Conservation (phyloP, 2,888 invertebrate species). For the Napeogenes sylphis region DNA sequence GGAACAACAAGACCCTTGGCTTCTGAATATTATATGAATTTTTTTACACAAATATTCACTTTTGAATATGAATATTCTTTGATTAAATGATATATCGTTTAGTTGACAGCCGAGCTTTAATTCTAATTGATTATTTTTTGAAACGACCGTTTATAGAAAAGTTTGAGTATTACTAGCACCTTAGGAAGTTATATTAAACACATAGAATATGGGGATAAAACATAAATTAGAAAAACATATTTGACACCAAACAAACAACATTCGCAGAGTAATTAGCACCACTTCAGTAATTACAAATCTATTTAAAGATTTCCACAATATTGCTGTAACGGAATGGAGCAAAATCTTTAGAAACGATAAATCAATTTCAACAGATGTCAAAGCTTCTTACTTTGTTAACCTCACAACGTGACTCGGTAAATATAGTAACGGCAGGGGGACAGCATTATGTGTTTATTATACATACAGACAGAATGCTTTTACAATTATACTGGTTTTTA, state of each 20-base stretch:
- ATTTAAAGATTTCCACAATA: slow-evolving; percentile 10
- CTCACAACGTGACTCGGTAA: neutral
- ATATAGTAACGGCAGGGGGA: neutral
- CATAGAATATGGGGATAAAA: no score
- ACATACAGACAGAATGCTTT: neutral
- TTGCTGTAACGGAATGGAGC: slow-evolving; percentile 20
- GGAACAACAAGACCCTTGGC: slow-evolving; percentile 30
- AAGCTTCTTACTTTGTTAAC: slow-evolving; percentile 24
- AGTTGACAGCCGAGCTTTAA: slow-evolving; percentile 19
- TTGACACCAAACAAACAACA: no score
- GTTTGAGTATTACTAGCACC: no score
- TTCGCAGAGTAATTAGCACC: neutral
- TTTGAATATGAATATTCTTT: slow-evolving; percentile 29
- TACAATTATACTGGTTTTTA: no score
- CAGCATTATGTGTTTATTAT: neutral
- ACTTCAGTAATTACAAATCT: neutral
- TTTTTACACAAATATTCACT: slow-evolving; percentile 26
- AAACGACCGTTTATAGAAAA: neutral
- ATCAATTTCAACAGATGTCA: slow-evolving; percentile 34
- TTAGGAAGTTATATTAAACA: no score
- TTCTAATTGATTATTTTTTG: slow-evolving; percentile 19
- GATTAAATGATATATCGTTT: slow-evolving; percentile 31
- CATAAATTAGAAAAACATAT: no score
- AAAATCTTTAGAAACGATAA: slow-evolving; percentile 27
- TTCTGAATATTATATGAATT: slow-evolving; percentile 35